phyloP scores from a whole-genome alignment of 2,888 invertebrate genomes.

The Diaprepes abbreviatus region DNA sequence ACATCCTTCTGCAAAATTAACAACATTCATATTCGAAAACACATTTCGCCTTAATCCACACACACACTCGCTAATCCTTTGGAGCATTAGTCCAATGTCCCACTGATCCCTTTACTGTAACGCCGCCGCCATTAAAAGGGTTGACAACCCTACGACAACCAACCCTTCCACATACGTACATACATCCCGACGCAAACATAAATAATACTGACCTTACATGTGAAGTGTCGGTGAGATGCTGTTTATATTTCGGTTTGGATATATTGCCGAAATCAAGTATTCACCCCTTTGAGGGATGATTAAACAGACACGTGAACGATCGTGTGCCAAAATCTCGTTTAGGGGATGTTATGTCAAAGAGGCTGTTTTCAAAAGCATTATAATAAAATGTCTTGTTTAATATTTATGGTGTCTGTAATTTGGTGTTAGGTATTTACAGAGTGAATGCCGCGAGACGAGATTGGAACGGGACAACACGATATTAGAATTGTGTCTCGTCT shows the following conservation, averaged over 20 bases:
- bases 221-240: neutral
- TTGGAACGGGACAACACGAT: no score
- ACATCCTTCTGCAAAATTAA: slow-evolving; percentile 8
- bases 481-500: no score
- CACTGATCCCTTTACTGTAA: slow-evolving; percentile 39
- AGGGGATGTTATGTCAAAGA: neutral
- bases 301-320: slow-evolving; percentile 8
- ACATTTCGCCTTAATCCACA: slow-evolving; percentile 15
- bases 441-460: no score
- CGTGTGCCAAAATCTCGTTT: slow-evolving; percentile 13
- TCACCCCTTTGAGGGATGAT: slow-evolving; percentile 34
- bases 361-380: neutral
- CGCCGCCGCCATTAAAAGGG: slow-evolving; percentile 36
- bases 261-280: slow-evolving; percentile 31
- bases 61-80: slow-evolving; percentile 19
- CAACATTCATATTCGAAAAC: slow-evolving; percentile 11
- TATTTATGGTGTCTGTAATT: no score
- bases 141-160: slow-evolving; percentile 31
- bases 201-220: slow-evolving; percentile 27
- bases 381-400: neutral
- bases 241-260: slow-evolving; percentile 25
- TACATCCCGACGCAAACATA: slow-evolving; percentile 23
- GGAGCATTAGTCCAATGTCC: slow-evolving; percentile 20
- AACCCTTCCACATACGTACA: slow-evolving; percentile 10
- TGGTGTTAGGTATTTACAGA: no score